Percentiles rank a stretch among this genome's conserved stretches.
phyloP scores from a whole-genome alignment of 2,888 invertebrate species.

The Hemistola chrysoprasaria region DNA sequence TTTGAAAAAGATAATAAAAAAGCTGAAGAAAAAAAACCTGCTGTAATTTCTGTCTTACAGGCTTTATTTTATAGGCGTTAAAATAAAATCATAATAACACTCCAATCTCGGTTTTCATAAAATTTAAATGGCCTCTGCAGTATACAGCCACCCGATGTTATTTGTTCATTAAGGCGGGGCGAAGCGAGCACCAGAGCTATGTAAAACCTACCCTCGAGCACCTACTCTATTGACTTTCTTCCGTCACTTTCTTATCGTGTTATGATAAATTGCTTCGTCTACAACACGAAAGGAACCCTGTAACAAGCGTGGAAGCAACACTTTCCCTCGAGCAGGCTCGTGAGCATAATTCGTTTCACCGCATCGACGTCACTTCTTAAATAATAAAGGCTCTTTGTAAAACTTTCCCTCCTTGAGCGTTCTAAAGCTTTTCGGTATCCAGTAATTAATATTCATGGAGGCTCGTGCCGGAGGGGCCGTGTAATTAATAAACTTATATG shows the following conservation, averaged over 20 bases:
- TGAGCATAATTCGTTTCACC: constrained; percentile 74
- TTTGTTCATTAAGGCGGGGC: constrained; percentile 65
- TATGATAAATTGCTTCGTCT: constrained; percentile 64
- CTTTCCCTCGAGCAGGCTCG: constrained; percentile 35
- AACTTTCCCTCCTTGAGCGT: constrained; percentile 81
- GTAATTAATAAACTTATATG: constrained; percentile 83
- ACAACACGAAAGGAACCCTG: constrained; percentile 44
- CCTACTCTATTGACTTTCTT: constrained; percentile 81
- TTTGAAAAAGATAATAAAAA: too few species aligned
- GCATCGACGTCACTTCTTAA: constrained; percentile 77
- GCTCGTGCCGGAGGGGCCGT: constrained; percentile 76
- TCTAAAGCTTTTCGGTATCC: constrained; percentile 81
- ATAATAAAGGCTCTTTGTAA: constrained; percentile 82
- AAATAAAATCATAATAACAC: constrained; percentile 36
- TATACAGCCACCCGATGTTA: constrained; percentile 40
- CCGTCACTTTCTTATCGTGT: constrained; percentile 78
- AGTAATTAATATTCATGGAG: constrained; percentile 82
- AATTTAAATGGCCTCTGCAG: constrained; percentile 38
- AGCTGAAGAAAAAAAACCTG: too few species aligned
- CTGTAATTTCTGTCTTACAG: neutral
- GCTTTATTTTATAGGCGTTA: constrained; percentile 20
- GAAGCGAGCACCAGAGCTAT: constrained; percentile 48
- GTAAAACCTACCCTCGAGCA: constrained; percentile 72
- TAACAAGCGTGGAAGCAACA: constrained; percentile 34
- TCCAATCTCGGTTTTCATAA: constrained; percentile 39